Evolutionary conservation across 2,113 vertebrate species (phyloP), one percentile per base, ranked within the genome.

Genomic region (Lamprologus speciosus): DNA sequence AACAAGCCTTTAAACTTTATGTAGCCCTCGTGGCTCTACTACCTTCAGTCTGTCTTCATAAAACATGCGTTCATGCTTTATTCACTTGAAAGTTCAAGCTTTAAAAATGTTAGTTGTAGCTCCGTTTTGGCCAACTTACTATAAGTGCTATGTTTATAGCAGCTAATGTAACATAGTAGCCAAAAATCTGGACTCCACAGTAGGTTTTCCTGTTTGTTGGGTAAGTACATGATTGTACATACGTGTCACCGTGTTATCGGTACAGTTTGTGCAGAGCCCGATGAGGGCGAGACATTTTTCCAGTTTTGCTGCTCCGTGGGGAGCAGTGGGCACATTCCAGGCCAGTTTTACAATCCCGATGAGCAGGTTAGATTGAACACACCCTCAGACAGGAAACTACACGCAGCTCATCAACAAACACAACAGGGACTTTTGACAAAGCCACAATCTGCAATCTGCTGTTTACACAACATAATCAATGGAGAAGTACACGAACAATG

Each of bases 401-500:
- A 31, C 3, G 1, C 3, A 14, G 75, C 19, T 53, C 75, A 33
- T 2, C 45, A 42, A 84, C 45, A 50, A 7, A 21, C 51, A 13
- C 58, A 87, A 85, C 83, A 19, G 51, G 65, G 19, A 68, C 60
- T 40, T 70, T 51, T 60, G 12, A 85, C 63, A 42, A 9, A 37
- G 35, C 45, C 23, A 70, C 58, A 55, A 60, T 88, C 85, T 70
- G 19, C 58, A 55, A 60, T 88, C 85, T 70, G 19, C 35, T 17
- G 13, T 90, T 85, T 33, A 45, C 17, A 40, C 57, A 54, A 53
- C 14, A 19, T 19, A 45, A 70, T 65, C 26, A 60, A 87, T 26
- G 13, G 78, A 90, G 83, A 92, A 87, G 88, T 84, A 50, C 23
- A 21, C 2, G 9, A 86, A 94, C 88, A 91, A 93, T 84, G 21